Conservation (phyloP, 2,113 vertebrate species). For the Hyaena hyaena region DNA sequence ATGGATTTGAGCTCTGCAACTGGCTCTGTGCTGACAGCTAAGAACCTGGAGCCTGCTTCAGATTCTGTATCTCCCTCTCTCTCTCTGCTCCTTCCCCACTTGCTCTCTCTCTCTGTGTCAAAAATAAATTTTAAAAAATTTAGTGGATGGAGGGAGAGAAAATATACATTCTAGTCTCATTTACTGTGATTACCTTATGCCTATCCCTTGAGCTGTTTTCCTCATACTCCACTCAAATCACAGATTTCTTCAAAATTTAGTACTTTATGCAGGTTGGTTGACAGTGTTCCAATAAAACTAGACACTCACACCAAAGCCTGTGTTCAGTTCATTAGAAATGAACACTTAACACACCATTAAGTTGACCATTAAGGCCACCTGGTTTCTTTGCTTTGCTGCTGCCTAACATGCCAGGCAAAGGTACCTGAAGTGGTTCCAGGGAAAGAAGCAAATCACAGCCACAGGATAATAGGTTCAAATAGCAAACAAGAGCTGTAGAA, state of each 20-base stretch:
- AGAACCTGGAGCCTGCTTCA: too few species aligned
- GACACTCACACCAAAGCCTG: neutral
- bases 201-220: neutral
- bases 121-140: too few species aligned
- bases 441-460: neutral
- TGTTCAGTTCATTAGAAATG: neutral
- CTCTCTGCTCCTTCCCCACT: too few species aligned
- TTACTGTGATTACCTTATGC: too few species aligned
- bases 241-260: neutral
- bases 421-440: neutral
- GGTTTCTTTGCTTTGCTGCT: neutral
- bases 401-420: neutral
- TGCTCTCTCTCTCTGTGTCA: too few species aligned
- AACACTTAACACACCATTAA: constrained; percentile 43
- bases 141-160: neutral
- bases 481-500: neutral
- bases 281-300: neutral
- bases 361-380: neutral
- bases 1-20: too few species aligned
- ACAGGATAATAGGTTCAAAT: neutral
- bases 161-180: too few species aligned
- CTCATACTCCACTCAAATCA: neutral
- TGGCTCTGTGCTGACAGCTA: too few species aligned
- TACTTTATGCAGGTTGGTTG: neutral
- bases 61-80: too few species aligned